Evolutionary conservation across 2,797 vertebrate genomes (phyloP), one percentile per base, ranked within the genome.

Genomic region (Emydoidea blandingii): DNA sequence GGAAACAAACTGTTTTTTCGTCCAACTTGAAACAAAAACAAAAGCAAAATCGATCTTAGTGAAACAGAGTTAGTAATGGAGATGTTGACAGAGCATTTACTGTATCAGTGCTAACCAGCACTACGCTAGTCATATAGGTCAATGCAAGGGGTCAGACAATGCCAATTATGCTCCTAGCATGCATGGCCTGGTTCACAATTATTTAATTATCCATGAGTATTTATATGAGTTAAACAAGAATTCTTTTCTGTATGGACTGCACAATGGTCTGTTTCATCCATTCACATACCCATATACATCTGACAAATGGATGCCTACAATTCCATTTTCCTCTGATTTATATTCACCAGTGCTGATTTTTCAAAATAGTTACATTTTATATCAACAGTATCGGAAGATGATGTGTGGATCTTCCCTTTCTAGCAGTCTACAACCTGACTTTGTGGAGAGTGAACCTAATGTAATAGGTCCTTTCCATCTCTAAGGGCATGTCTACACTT

Each of bases 121-220:
- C 91, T 79, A 78, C 76, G 89, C 90, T 87, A 96, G 97, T 97
- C 93, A 93, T 68, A 57, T 59, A 96, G 92, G 96, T 97, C 94
- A 94, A 12, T 56, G 92, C 68, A 92, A 87, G 44, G 44, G 92
- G 88, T 89, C 95, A 88, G 94, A 96, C 95, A 93, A 94, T 96
- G 96, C 79, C 88, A 94, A 90, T 96, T 94, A 79, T 89, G 68
- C 56, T 96, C 94, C 90, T 44, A 52, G 82, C 94, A 89, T 81
- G 68, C 92, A 78, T 93, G 94, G 90, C 89, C 88, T 94, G 96
- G 95, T 95, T 96, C 91, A 92, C 87, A 93, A 96, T 97, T 94
- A 96, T 94, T 96, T 97, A 95, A 96, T 97, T 93, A 89, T 95
- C 94, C 95, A 68, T 96, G 93, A 97, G 89, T 65, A 89, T 89